Percentiles rank a stretch among this genome's conserved stretches.
These are phyloP conservation scores for Chrysolina haemoptera DNA, from an alignment of 2,888 invertebrate genomes.

Conservation along the genomic window DNA sequence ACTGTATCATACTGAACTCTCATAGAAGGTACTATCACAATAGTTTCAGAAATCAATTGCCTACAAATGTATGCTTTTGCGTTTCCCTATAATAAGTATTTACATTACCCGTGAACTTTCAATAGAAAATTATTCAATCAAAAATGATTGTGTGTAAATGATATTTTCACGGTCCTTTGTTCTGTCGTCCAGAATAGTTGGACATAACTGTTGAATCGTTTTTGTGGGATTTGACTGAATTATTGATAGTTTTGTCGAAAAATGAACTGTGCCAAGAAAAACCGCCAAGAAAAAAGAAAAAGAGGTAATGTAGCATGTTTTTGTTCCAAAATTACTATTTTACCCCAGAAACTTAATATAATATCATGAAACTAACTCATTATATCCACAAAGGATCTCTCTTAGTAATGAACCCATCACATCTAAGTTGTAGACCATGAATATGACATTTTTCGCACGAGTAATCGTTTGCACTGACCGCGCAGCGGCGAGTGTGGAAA, in stretches of 20 bases:
- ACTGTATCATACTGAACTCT: no score
- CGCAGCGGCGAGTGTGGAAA: no score
- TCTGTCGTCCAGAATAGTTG: neutral
- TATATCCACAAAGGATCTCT: no score
- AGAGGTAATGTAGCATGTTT: conserved; percentile 20
- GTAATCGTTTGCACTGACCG: no score
- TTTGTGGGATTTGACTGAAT: neutral
- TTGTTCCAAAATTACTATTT: neutral
- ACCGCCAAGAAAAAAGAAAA: conserved; percentile 17
- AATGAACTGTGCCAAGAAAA: conserved; percentile 17
- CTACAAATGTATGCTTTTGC: no score
- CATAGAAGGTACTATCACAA: no score
- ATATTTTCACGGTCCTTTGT: conserved; percentile 4
- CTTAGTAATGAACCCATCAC: no score
- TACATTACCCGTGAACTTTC: conserved; percentile 30
- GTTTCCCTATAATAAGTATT: neutral
- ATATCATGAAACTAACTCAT: no score
- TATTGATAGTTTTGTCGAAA: neutral
- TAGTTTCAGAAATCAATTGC: no score
- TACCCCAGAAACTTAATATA: no score
- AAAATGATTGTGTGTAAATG: conserved; percentile 47
- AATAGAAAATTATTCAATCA: conserved; percentile 14
- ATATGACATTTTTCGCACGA: no score
- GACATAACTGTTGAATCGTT: neutral
- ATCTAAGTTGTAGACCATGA: no score